phyloP scores from a whole-genome alignment of 2,113 vertebrate species.

The Semnornis frantzii region DNA sequence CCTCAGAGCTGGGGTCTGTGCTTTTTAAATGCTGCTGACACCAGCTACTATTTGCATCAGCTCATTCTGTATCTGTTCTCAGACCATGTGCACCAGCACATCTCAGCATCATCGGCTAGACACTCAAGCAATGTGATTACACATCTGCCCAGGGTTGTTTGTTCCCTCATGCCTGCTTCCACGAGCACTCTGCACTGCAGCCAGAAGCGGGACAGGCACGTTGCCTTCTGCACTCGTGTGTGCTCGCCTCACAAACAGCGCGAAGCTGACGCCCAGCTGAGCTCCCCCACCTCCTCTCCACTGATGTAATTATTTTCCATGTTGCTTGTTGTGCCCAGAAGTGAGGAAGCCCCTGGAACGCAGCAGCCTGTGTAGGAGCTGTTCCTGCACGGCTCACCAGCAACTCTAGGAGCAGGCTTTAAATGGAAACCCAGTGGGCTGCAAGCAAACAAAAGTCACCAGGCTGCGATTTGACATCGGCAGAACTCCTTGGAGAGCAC shows the following conservation, averaged over 20 bases:
- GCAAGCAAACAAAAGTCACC: slow-evolving; percentile 21
- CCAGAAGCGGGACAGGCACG: background rate
- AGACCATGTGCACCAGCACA: background rate
- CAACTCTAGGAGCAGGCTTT: background rate
- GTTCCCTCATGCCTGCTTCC: background rate
- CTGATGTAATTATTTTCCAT: slow-evolving; percentile 35
- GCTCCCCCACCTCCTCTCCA: background rate
- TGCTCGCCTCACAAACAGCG: background rate
- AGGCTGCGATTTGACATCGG: background rate
- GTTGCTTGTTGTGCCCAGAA: background rate
- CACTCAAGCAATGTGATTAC: background rate
- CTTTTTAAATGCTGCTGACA: background rate
- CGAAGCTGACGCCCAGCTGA: background rate
- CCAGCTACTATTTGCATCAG: background rate
- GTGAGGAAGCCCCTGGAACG: background rate
- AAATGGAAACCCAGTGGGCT: slow-evolving; percentile 26
- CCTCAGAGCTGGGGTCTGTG: background rate
- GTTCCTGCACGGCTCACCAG: background rate
- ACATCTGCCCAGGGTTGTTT: background rate
- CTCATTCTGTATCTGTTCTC: background rate
- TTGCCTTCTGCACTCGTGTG: background rate
- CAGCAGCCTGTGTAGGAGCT: background rate
- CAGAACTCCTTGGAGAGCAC: background rate
- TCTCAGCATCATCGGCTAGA: background rate
- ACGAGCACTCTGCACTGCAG: background rate